These are phyloP conservation scores for Hippotragus niger DNA, from an alignment of 2,113 vertebrate genomes.

Conservation along the genomic window DNA sequence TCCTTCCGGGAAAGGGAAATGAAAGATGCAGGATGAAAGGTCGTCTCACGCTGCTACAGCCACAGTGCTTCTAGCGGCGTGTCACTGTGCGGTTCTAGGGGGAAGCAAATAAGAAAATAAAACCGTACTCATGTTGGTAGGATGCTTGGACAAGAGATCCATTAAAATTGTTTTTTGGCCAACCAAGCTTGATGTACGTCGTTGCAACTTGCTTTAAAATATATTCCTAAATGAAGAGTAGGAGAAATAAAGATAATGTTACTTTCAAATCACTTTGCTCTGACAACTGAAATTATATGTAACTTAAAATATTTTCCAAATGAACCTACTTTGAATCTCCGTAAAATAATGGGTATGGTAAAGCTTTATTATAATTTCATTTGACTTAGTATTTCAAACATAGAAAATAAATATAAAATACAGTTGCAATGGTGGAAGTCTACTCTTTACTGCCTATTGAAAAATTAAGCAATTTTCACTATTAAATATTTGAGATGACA, in stretches of 20 bases:
- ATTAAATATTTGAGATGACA: slow-evolving; percentile 53
- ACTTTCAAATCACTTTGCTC: not conserved
- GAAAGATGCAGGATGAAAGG: slow-evolving; percentile 17
- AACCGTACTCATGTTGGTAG: slow-evolving; percentile 93
- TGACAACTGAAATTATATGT: not conserved
- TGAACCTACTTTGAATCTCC: not conserved
- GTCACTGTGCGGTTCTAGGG: not conserved
- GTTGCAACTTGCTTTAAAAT: slow-evolving; percentile 95
- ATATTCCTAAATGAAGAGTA: slow-evolving; percentile 85
- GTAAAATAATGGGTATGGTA: not conserved
- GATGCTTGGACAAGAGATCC: slow-evolving; percentile 89
- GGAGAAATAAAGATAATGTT: slow-evolving; percentile 22
- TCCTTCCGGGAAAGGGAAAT: slow-evolving; percentile 40
- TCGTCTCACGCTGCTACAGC: slow-evolving; percentile 19
- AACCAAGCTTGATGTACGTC: slow-evolving; percentile 94
- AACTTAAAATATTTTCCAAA: not conserved
- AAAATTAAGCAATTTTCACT: slow-evolving; percentile 40
- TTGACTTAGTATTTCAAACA: not conserved
- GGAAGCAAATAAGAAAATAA: slow-evolving; percentile 28
- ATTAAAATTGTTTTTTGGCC: slow-evolving; percentile 89
- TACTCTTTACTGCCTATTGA: not conserved
- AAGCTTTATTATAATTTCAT: not conserved
- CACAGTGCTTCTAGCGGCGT: not conserved
- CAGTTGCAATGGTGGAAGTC: not conserved
- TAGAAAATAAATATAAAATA: not conserved